Evolutionary conservation across 2,888 invertebrate species (phyloP), one percentile per base, ranked within the genome.

Genomic region (Stenodera caucasica): DNA sequence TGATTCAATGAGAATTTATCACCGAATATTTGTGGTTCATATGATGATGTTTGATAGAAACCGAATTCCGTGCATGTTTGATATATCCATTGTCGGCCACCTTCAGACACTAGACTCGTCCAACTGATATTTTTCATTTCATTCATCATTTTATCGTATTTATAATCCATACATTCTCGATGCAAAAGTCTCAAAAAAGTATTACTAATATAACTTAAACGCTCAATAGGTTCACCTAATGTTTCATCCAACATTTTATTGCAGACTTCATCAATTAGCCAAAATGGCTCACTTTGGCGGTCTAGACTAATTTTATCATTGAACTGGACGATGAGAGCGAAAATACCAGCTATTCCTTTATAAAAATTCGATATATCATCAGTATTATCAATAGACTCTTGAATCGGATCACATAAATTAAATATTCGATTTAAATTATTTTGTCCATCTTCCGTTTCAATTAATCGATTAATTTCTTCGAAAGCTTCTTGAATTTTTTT

Each of bases 11-110:
- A 86, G 68, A 96, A 94, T 30, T 84, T 81, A 72, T 90, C 83
- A 0, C 94, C 92, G 76, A 96, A 96, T 49, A 79, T 67, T 80
- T 85, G 82, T 2, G 82, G 81, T 60, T 83, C 82, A 3, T 84
- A 85, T 0, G 88, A 87, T 0, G 96, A 94, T 0, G 94, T 92
- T 82, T 98, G 97, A 80, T 90, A 98, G 80, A 92, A 98, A 26
- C 96, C 97, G 77, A 97, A 98, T 79, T 98, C 98, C 0, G 92
- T 94, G 77, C 97, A 98, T 0, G 96, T 96, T 81, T 97, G 97
- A 78, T 95, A 97, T 61, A 86, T 89, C 97, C 97, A 97, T 73
- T 93, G 92, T 67, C 84, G 78, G 85, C 89, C 84, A 82, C 90
- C 90, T 78, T 87, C 88, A 12, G 88, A 85, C 51, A 81, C 80